A percentile compares a stretch with the other conserved stretches of the same genome.
phyloP scores from a whole-genome alignment of 2,113 vertebrate genomes.

The Orycteropus afer region DNA sequence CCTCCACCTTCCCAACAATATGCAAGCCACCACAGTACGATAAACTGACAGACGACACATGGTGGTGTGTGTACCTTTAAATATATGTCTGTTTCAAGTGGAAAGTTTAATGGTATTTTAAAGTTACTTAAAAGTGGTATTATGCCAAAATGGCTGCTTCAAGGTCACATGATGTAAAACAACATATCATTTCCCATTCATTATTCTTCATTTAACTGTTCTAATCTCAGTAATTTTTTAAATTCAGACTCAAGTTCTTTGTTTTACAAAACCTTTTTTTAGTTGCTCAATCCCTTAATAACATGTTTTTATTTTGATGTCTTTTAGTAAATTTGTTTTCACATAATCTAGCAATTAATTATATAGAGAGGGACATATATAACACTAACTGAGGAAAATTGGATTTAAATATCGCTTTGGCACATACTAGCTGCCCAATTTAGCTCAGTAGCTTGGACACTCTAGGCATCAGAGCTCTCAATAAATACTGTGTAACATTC shows the following conservation, averaged over 20 bases:
- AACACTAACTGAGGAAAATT: not conserved
- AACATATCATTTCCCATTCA: not conserved
- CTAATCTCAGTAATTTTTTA: not conserved
- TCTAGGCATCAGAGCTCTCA: not conserved
- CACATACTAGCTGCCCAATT: not conserved
- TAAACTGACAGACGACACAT: too few relatives aligned
- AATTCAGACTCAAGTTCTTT: not conserved
- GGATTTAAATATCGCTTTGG: not conserved
- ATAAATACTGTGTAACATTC: not conserved
- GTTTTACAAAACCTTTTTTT: not conserved
- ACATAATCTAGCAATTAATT: not conserved
- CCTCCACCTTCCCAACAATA: too few relatives aligned
- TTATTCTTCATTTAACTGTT: not conserved
- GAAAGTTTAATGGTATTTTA: not conserved
- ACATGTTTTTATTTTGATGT: not conserved
- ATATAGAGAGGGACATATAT: not conserved
- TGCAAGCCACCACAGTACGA: too few relatives aligned
- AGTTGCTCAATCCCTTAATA: not conserved
- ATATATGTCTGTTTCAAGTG: not conserved
- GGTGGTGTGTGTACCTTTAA: too few relatives aligned
- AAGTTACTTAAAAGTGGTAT: not conserved
- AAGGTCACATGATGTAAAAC: not conserved
- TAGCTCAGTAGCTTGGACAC: not conserved
- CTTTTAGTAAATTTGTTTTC: too few relatives aligned
- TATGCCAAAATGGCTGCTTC: not conserved